Base-by-base conservation (phyloP, 2,888 invertebrate species). In the Archaeoteleia sp. region DNA sequence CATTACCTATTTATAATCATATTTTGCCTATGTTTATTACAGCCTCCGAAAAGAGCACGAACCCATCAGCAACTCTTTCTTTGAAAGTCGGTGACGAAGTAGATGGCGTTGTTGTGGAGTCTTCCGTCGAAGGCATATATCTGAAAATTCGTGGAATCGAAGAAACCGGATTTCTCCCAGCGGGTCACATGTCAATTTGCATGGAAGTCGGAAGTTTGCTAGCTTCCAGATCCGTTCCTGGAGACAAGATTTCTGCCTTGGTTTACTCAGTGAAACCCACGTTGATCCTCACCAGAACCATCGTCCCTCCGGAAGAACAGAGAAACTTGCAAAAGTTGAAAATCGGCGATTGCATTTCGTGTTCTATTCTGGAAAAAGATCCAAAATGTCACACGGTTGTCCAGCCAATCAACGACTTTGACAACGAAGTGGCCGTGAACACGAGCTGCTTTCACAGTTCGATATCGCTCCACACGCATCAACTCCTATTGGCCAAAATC, bases 71-170 rank as follows among this genome's bases (percentile, higher is more conserved):
- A n/a, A n/a, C n/a, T n/a, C n/a, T n/a, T n/a, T 82, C 88, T 87
- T 48, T 8, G 2, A 20, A 45, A 27, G 61, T 87, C 2, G 92
- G 92, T 39, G 75, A 78, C 27, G 40, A 30, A 0, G 75, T 85
- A 0, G 74, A 78, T 34, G 84, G 84, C 6, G 68, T 60, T n/a
- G 74, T 84, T 1, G 60, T 72, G 1, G 79, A 82, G 29, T 72
- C 80, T 3, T 78, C 81, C 1, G 7, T 70, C 0, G 75, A 80
- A 10, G 85, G 76, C 67, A 67, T 83, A 23, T 65, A 76, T n/a
- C 12, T 85, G 10, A 70, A 58, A 27, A 69, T 85, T 2, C 4
- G 57, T 0, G 43, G 65, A 10, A 34, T 62, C 2, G 67, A 73
- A 7, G 13, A 45, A 1, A 51, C 30, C 13, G 83, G 71, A 9